Percentiles rank a stretch among this genome's conserved stretches.
Conservation (phyloP, 2,113 vertebrate species). For the Malurus elegans region DNA sequence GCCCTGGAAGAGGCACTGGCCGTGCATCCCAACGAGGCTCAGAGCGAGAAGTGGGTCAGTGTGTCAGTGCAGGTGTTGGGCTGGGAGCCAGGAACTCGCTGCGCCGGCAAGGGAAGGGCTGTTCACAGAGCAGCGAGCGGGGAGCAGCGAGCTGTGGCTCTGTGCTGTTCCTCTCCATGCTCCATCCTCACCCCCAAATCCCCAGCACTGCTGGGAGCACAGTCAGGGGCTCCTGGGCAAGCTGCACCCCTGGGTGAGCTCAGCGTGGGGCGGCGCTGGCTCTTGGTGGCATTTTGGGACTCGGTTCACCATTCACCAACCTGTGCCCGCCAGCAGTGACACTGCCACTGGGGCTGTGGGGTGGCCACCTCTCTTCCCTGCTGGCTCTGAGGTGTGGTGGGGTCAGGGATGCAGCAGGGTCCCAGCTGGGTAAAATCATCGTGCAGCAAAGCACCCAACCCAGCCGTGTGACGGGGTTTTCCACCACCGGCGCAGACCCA, state of each 20-base stretch:
- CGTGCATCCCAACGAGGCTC: background rate
- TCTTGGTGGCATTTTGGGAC: background rate
- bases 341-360: rapidly evolving
- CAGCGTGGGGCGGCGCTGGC: rapidly evolving
- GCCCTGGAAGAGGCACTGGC: background rate
- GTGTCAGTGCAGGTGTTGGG: constrained; percentile 68
- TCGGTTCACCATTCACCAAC: background rate
- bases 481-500: background rate
- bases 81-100: background rate
- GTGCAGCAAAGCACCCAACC: background rate
- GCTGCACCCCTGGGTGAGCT: background rate
- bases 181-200: background rate
- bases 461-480: rapidly evolving
- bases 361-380: background rate
- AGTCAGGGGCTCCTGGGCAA: background rate
- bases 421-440: background rate
- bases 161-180: rapidly evolving
- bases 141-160: background rate
- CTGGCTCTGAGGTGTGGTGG: rapidly evolving
- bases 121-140: background rate
- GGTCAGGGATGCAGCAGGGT: background rate
- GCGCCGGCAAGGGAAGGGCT: background rate
- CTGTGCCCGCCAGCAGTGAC: rapidly evolving
- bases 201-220: rapidly evolving
- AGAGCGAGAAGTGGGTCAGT: constrained; percentile 35